Base-by-base conservation (phyloP, 2,888 invertebrate species). In the Cephus runcator region DNA sequence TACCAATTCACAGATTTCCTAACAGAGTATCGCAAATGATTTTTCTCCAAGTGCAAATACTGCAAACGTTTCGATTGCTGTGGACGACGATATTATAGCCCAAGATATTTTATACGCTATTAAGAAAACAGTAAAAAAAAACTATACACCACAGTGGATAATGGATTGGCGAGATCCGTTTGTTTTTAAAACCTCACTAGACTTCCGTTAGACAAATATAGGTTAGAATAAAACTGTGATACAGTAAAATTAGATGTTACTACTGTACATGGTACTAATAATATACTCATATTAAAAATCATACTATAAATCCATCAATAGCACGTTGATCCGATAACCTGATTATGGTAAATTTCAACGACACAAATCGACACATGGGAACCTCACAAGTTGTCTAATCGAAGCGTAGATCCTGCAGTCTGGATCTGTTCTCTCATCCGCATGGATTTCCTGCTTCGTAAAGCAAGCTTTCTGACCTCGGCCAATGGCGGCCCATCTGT, bases 391-490 rank as follows among this genome's bases (percentile, higher is more conserved):
- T 87, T 82, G 86, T 83, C 88, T 89, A 90, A 90, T 90, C 89
- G 90, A 89, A 89, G 87, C 87, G 85, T 86, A 85, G 85, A 85
- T 84, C 82, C 83, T 82, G 85, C 82, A 83, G 83, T 84, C 87
- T 84, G 83, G 85, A 73, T 81, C 79, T 81, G 83, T 84, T 85
- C 86, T 85, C 86, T 86, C 88, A 90, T 90, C 88, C 87, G 87
- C 88, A 88, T 89, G 87, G 89, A 90, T 90, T 90, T 88, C 84
- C 86, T 85, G 87, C 85, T 87, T 85, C 85, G 88, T 85, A 87
- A 88, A 89, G 88, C 86, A 83, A 85, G 86, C 80, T 79, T 81
- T 81, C 80, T 81, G 79, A 79, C 79, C 82, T 79, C 77, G 69
- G 30, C 69, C 74, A 69, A 36, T 33, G 35, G 75, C 68, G 30